These are phyloP conservation scores for Aphaenogaster floridana DNA, from an alignment of 1,140 invertebrate genomes.

Conservation along the genomic window DNA sequence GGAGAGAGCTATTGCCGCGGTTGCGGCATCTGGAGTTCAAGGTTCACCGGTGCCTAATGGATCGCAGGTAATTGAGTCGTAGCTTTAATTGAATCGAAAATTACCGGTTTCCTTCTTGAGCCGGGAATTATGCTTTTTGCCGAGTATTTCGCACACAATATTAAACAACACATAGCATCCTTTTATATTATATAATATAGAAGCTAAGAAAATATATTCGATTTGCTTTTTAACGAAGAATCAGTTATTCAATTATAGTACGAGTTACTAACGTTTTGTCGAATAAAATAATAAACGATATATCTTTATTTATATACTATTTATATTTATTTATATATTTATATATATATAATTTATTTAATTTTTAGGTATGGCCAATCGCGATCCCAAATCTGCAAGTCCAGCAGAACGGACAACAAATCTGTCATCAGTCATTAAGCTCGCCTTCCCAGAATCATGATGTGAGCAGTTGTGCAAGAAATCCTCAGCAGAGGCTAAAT, in stretches of 20 bases:
- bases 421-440: slow-evolving; percentile 81
- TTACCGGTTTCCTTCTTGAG: neutral
- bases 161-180: neutral
- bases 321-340: neutral
- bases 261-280: neutral
- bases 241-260: neutral
- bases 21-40: slow-evolving; percentile 80
- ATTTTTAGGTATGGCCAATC: slow-evolving; percentile 84
- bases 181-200: neutral
- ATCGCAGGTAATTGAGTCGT: slow-evolving; percentile 82
- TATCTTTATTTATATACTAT: neutral
- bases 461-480: slow-evolving; percentile 77
- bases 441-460: slow-evolving; percentile 81
- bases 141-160: neutral
- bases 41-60: slow-evolving; percentile 80
- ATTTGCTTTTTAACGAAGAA: neutral
- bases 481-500: slow-evolving; percentile 82
- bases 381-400: slow-evolving; percentile 83
- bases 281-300: neutral
- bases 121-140: neutral
- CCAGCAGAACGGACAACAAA: slow-evolving; percentile 81
- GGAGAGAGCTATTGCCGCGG: slow-evolving; percentile 86
- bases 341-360: neutral
- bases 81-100: slow-evolving; percentile 66
- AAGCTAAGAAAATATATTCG: neutral